Evolutionary conservation across 2,113 vertebrate species (phyloP), one percentile per base, ranked within the genome.

Genomic region (Malurus elegans): DNA sequence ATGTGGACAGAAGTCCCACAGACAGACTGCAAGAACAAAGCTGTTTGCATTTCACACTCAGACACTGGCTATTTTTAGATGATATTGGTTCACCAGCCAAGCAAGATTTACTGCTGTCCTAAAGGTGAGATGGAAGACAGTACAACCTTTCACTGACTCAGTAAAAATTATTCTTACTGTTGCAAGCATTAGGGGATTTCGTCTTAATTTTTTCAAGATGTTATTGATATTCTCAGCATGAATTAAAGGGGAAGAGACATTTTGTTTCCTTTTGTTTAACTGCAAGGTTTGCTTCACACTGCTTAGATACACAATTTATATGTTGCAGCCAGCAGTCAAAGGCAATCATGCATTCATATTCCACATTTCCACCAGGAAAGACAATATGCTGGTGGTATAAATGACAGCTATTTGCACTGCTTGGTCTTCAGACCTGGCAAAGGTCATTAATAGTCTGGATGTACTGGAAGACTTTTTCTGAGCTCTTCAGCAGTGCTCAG

Each of bases 31-130:
- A 80, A 47, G 62, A 90, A 62, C 13, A 57, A 71, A 94, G 56
- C 71, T 79, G 66, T 76, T 82, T 88, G 87, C 45, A 38, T 88
- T 88, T 94, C 62, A 66, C 42, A 79, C 54, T 79, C 65, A 89
- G 57, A 89, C 38, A 71, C 19, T 42, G 51, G 38, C 56, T 96
- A 95, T 96, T 95, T 97, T 96, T 95, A 96, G 87, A 82, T 10
- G 0, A 50, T 88, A 86, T 19, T 86, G 79, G 74, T 62, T 90
- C 51, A 70, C 47, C 54, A 91, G 62, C 51, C 81, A 82, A 92
- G 67, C 17, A 86, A 78, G 51, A 83, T 83, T 86, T 94, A 74
- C 62, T 48, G 60, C 82, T 78, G 23, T 90, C 81, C 81, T 88
- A 96, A 91, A 95, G 81, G 66, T 86, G 87, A 88, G 51, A 86